Evolutionary conservation across 2,888 invertebrate species (phyloP), one percentile per base, ranked within the genome.

Genomic region (Leptinotarsa rubiginosa): DNA sequence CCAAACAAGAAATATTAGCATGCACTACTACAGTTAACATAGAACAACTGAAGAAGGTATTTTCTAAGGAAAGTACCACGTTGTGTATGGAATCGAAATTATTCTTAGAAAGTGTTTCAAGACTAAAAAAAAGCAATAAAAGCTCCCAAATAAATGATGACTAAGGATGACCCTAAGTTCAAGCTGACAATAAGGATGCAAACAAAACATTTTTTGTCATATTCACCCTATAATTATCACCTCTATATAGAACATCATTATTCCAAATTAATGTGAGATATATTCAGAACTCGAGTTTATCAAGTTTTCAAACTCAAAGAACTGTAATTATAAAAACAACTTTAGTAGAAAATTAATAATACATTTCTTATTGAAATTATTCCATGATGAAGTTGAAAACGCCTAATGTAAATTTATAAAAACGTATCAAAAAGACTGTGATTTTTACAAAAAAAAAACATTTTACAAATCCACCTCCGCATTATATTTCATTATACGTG

Each of bases 11-110:
- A 31, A 18, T 69, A 52, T 67, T 59, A 47, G 50, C 69, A 72
- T 71, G 66, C 69, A 70, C 65, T 62, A 59, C 47, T 41, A 66
- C 20, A 50, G 22, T 72, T 71, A 66, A 31, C 64, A 62, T 25
- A 72, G 54, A 71, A 31, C 3, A 59, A 20, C 41, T 15, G 15
- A 56, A 31, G 16, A 62, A n/a, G 25, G 5, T 62, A 62, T 10
- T n/a, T 62, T 15, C n/a, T 62, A 41, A 25, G 16, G 31, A 22
- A 56, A 22, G 41, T 41, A 41, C 1, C 13, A 56, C 20, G 13
- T 22, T 20, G 22, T 20, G 22, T 13, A 25, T 56, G 22, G 22
- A 56, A 22, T 25, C 20, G 15, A 22, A 56, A 56, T 25, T 13
- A 13, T 20, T 56, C 18, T 12, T 20, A 22, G 22, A 56, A 4